Conservation (phyloP, 2,888 invertebrate species). For the Sinohyriopsis cumingii region DNA sequence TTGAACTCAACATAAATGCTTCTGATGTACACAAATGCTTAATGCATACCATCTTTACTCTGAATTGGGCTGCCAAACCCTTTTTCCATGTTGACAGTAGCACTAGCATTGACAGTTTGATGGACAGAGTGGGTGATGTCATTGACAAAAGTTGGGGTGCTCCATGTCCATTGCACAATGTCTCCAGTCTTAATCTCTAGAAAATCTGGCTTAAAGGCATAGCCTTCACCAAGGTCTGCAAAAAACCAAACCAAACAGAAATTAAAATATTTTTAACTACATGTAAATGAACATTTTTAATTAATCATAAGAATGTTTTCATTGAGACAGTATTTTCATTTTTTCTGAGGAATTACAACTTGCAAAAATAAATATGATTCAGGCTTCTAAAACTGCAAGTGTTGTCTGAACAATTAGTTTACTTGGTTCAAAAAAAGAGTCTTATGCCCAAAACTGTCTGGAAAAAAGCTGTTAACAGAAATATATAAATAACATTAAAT, state of each 20-base stretch:
- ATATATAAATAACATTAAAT: too few relatives aligned
- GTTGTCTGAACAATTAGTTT: too few relatives aligned
- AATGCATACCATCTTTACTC: not conserved
- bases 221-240: constrained; percentile 44
- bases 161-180: constrained; percentile 45
- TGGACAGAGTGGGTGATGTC: constrained; percentile 29
- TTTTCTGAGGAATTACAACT: too few relatives aligned
- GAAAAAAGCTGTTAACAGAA: too few relatives aligned
- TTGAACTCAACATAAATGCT: too few relatives aligned
- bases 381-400: too few relatives aligned
- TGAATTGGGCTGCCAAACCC: constrained; percentile 33
- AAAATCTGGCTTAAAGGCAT: constrained; percentile 46
- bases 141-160: constrained; percentile 32
- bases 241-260: not conserved
- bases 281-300: too few relatives aligned
- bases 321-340: too few relatives aligned
- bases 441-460: too few relatives aligned
- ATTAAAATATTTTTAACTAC: not conserved
- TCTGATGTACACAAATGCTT: not conserved
- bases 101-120: constrained; percentile 30
- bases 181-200: constrained; percentile 39
- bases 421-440: too few relatives aligned
- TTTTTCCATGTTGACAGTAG: constrained; percentile 7
- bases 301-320: too few relatives aligned
- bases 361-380: too few relatives aligned